These are phyloP conservation scores for Prenolepis imparis DNA, from an alignment of 2,888 invertebrate genomes.

Conservation along the genomic window DNA sequence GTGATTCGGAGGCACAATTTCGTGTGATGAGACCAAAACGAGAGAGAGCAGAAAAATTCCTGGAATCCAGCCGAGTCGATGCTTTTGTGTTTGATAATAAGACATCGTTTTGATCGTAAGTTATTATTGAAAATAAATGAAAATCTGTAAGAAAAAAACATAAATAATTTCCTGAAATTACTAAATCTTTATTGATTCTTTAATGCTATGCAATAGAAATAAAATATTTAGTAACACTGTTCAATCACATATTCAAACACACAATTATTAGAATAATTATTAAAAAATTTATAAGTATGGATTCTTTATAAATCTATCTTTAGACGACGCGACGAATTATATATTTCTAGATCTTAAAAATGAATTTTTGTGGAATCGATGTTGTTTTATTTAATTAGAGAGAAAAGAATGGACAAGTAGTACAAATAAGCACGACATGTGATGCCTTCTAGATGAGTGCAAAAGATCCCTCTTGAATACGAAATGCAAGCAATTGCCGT, in stretches of 20 bases:
- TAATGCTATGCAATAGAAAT: background rate
- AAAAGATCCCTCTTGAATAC: conserved; percentile 70
- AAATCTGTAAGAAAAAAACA: conserved; percentile 3
- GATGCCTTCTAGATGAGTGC: conserved; percentile 52
- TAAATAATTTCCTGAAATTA: background rate
- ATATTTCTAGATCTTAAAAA: background rate
- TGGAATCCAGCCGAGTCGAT: background rate
- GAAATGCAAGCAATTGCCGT: conserved; percentile 62
- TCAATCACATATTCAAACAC: background rate
- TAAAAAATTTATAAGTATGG: background rate
- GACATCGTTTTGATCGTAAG: background rate
- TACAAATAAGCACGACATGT: conserved; percentile 36
- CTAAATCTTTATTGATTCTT: background rate
- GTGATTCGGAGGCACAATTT: conserved; percentile 54
- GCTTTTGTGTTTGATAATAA: background rate
- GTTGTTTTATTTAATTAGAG: conserved; percentile 21
- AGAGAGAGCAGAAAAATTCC: conserved; percentile 2
- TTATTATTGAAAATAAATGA: background rate
- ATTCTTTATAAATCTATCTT: background rate
- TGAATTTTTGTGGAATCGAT: background rate
- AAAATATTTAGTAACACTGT: background rate
- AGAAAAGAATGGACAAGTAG: conserved; percentile 21
- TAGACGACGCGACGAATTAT: background rate
- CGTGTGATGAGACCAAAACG: conserved; percentile 13
- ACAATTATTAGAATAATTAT: background rate